These are phyloP conservation scores for Eurypyga helias DNA, from an alignment of 2,113 vertebrate genomes.

Conservation along the genomic window DNA sequence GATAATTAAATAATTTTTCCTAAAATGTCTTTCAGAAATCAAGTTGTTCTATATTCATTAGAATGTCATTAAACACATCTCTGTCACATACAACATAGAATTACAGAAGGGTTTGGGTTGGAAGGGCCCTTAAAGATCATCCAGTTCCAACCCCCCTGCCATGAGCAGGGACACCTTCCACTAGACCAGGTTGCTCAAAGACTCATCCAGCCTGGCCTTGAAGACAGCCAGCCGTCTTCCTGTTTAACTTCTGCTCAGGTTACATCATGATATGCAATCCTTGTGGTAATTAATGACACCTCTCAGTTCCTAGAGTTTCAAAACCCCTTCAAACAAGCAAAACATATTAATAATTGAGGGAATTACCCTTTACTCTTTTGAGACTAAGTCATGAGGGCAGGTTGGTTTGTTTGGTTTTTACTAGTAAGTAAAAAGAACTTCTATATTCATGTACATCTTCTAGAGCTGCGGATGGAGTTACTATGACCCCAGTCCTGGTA, in stretches of 20 bases:
- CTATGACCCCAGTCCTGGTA: neutral
- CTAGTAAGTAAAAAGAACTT: no score
- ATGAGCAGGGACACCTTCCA: no score
- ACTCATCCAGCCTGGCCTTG: no score
- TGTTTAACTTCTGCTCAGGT: constrained; percentile 38
- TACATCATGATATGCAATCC: neutral
- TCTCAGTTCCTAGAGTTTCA: neutral
- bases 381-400: neutral
- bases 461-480: neutral
- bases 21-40: constrained; percentile 21
- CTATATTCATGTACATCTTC: neutral
- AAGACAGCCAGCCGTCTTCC: no score
- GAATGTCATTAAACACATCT: constrained; percentile 16
- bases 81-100: neutral
- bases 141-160: no score
- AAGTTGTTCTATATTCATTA: constrained; percentile 45
- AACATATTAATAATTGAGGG: neutral
- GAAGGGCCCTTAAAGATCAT: no score
- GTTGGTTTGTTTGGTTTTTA: neutral
- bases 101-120: no score
- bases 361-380: neutral
- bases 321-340: neutral
- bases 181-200: no score
- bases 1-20: constrained; percentile 32
- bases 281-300: neutral